Conservation (phyloP, 2,888 invertebrate species). For the Drosophila prolongata region DNA sequence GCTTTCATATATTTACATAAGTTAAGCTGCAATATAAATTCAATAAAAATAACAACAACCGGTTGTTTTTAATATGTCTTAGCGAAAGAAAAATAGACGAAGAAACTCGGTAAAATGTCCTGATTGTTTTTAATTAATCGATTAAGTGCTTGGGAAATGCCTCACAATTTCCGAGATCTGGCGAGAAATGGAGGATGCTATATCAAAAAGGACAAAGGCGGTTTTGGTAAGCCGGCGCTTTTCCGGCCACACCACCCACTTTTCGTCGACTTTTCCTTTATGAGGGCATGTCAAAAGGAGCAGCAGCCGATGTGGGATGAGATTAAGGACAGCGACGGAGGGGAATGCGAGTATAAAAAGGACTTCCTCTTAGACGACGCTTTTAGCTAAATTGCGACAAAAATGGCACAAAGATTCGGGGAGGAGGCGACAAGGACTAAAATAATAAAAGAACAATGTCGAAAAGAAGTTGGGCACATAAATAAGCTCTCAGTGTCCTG, state of each 20-base stretch:
- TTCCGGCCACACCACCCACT: constrained; percentile 8
- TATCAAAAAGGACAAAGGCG: constrained; percentile 28
- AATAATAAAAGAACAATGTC: constrained; percentile 75
- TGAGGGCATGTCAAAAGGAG: constrained; percentile 48
- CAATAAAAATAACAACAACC: no score
- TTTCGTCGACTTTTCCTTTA: constrained; percentile 62
- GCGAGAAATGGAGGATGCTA: constrained; percentile 13
- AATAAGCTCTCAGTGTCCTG: constrained; percentile 59
- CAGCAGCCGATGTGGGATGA: constrained; percentile 30
- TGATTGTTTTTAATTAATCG: constrained; percentile 30
- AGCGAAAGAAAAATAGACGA: not conserved
- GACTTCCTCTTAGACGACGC: constrained; percentile 77
- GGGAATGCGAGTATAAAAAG: constrained; percentile 66
- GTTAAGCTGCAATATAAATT: no score
- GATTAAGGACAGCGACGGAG: constrained; percentile 37
- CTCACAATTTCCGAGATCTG: constrained; percentile 17
- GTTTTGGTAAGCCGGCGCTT: constrained; percentile 8
- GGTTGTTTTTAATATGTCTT: not conserved
- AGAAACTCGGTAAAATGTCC: not conserved
- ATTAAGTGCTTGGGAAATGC: constrained; percentile 38
- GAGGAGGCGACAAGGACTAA: constrained; percentile 55
- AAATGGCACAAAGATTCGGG: constrained; percentile 48
- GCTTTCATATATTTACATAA: no score
- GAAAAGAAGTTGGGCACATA: constrained; percentile 74
- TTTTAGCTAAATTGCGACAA: constrained; percentile 80